Percentiles rank a stretch among this genome's conserved stretches.
Evolutionary conservation across 2,113 vertebrate genomes (phyloP).

Genomic region (Heterotis niloticus): DNA sequence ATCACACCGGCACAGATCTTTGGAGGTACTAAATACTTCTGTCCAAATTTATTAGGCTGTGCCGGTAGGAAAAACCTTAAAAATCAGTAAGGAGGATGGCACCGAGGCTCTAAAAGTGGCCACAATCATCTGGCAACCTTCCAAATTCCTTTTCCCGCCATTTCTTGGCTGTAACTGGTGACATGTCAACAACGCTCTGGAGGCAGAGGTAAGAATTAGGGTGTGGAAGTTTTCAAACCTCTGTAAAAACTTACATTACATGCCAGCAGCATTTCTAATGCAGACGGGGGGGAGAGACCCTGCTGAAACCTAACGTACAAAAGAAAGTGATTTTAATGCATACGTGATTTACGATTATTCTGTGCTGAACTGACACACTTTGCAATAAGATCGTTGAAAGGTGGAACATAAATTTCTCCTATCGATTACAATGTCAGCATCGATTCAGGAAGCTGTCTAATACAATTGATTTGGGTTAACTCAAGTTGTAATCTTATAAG

Average conservation of each 20-base stretch:
- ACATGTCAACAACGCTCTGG: neutral
- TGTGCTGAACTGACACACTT: neutral
- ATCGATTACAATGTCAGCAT: neutral
- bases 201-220: neutral
- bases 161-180: neutral
- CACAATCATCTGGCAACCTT: too few relatives aligned
- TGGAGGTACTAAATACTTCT: neutral
- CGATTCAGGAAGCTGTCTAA: neutral
- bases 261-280: neutral
- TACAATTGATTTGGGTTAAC: neutral
- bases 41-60: conserved; percentile 25
- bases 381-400: neutral
- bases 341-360: too few relatives aligned
- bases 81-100: too few relatives aligned
- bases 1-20: conserved; percentile 1
- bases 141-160: neutral
- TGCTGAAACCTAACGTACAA: too few relatives aligned
- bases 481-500: too few relatives aligned
- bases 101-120: too few relatives aligned
- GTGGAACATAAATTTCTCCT: neutral
- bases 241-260: neutral
- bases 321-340: too few relatives aligned
- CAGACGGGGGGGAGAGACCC: neutral
- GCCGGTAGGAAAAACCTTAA: conserved; percentile 3
- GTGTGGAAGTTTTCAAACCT: neutral